Conservation (phyloP, 2,797 vertebrate species). For the Champsocephalus esox region DNA sequence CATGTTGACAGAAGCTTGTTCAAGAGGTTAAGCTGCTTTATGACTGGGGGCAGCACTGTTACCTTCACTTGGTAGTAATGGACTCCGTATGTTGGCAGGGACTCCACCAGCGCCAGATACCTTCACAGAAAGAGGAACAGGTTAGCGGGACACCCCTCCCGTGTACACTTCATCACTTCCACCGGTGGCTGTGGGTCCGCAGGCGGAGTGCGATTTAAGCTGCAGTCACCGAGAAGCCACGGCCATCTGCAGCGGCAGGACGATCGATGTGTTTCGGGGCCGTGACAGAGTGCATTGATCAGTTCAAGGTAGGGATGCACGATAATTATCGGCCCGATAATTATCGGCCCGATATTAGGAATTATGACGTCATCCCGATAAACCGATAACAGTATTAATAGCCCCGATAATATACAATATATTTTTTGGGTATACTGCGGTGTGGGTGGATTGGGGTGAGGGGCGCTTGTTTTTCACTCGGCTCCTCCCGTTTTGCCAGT, state of each 20-base stretch:
- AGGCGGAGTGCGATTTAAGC: constrained; percentile 62
- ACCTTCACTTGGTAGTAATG: constrained; percentile 99
- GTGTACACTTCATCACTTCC: constrained; percentile 69
- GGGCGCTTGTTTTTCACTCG: too few relatives aligned
- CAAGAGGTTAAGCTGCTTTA: constrained; percentile 47
- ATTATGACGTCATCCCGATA: too few relatives aligned
- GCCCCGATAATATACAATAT: too few relatives aligned
- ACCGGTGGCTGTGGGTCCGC: constrained; percentile 31
- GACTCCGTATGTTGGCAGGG: constrained; percentile 96
- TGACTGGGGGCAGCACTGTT: constrained; percentile 61
- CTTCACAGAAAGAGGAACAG: constrained; percentile 77
- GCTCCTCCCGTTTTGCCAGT: too few relatives aligned
- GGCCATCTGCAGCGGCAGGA: constrained; percentile 61
- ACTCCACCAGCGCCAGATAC: constrained; percentile 96
- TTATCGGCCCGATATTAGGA: too few relatives aligned
- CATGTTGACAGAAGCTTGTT: constrained; percentile 33
- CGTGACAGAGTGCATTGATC: constrained; percentile 75
- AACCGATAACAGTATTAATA: too few relatives aligned
- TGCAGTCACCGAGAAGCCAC: constrained; percentile 53
- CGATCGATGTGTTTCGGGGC: constrained; percentile 71
- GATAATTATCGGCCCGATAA: too few relatives aligned
- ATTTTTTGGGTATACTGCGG: too few relatives aligned
- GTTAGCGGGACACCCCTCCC: constrained; percentile 51
- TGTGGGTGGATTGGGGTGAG: too few relatives aligned
- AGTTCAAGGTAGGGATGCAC: too few relatives aligned